Evolutionary conservation across 1,140 invertebrate species (phyloP).

Genomic region (Lepidostoma basale): DNA sequence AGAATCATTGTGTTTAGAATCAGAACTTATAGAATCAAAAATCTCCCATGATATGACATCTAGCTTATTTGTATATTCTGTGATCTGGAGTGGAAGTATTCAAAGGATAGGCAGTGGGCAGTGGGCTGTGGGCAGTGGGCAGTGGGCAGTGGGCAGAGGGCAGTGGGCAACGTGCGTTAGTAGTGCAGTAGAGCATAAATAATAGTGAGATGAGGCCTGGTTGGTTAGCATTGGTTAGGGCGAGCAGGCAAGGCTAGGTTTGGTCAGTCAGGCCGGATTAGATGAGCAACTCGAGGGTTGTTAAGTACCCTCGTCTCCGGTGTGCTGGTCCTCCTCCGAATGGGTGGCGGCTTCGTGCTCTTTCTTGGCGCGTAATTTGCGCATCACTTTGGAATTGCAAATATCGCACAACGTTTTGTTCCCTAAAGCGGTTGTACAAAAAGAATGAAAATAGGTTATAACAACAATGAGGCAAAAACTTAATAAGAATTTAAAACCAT

Average conservation of each 20-base stretch:
- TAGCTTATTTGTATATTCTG: too few relatives aligned
- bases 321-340: conserved; percentile 59
- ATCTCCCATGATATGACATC: too few relatives aligned
- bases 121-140: too few relatives aligned
- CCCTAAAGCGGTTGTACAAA: conserved; percentile 62
- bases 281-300: conserved; percentile 31
- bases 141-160: too few relatives aligned
- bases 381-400: conserved; percentile 74
- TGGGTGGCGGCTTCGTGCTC: conserved; percentile 59
- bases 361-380: conserved; percentile 70
- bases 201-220: not conserved
- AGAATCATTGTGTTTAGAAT: too few relatives aligned
- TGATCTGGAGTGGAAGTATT: too few relatives aligned
- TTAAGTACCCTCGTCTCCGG: conserved; percentile 58
- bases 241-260: not conserved
- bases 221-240: not conserved
- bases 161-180: too few relatives aligned
- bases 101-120: too few relatives aligned
- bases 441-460: conserved; percentile 22
- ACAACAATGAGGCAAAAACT: not conserved
- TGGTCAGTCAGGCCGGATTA: not conserved
- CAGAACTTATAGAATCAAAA: too few relatives aligned
- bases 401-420: conserved; percentile 85
- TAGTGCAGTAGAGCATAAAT: too few relatives aligned
- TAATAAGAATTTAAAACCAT: not conserved